These are phyloP conservation scores for Trichosurus vulpecula DNA, from an alignment of 2,797 vertebrate species.

Conservation along the genomic window DNA sequence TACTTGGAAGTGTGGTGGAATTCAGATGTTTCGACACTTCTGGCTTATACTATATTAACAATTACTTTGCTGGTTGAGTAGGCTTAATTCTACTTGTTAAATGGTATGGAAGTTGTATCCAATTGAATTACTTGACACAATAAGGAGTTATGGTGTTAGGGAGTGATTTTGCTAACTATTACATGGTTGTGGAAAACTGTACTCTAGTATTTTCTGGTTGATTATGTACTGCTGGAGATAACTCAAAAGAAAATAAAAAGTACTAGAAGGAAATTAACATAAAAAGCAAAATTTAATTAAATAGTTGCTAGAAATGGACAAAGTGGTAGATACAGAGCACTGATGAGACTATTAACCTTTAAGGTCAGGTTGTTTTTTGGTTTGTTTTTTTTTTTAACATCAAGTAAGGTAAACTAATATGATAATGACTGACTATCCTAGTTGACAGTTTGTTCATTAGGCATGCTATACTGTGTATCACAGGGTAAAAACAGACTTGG, in stretches of 20 bases:
- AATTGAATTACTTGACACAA: background rate
- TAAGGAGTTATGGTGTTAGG: background rate
- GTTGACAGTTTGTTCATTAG: background rate
- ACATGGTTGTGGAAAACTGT: background rate
- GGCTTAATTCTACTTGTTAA: background rate
- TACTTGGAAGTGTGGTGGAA: background rate
- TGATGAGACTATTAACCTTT: background rate
- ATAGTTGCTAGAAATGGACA: background rate
- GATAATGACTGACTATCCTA: background rate
- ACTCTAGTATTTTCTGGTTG: background rate
- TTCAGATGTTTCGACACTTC: background rate
- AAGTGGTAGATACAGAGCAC: background rate
- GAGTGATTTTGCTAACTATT: background rate
- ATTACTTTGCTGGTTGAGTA: background rate
- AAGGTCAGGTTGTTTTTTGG: background rate
- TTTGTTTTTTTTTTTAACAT: background rate
- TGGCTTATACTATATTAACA: background rate
- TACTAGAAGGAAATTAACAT: background rate
- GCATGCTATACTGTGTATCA: background rate
- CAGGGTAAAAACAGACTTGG: background rate
- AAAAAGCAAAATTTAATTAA: background rate
- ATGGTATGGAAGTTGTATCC: background rate
- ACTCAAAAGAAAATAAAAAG: background rate
- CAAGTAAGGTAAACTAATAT: background rate
- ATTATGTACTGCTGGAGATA: background rate